These are phyloP conservation scores for Gymnothorax reevesii DNA, from an alignment of 2,797 vertebrate species.

Conservation along the genomic window DNA sequence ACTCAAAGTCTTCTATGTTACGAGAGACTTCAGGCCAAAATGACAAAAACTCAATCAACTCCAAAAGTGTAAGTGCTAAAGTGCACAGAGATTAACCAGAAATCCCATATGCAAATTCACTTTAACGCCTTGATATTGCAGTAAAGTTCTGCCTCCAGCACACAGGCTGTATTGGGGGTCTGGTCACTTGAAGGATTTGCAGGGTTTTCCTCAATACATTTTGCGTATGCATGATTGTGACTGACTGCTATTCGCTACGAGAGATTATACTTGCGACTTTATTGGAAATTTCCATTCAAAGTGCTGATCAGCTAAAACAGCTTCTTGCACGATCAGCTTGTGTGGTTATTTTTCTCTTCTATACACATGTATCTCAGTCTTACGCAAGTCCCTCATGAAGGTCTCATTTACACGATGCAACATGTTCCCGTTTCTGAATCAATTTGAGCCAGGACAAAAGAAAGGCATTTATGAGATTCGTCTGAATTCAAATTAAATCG, in stretches of 20 bases:
- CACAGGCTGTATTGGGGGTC: neutral
- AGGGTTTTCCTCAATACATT: neutral
- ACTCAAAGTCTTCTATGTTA: neutral
- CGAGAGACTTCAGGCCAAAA: neutral
- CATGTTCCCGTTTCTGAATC: neutral
- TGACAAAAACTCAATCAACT: neutral
- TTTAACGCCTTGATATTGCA: neutral
- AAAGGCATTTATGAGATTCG: neutral
- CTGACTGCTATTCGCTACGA: neutral
- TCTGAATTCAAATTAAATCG: neutral
- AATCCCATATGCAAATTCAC: neutral
- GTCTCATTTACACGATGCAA: neutral
- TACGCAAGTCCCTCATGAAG: neutral
- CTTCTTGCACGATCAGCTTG: neutral
- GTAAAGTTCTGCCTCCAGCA: neutral
- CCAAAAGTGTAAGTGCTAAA: neutral
- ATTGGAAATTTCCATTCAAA: neutral
- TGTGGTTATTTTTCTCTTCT: neutral
- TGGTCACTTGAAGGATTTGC: neutral
- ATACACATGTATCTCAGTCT: neutral
- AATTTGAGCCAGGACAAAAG: neutral
- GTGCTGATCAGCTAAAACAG: neutral
- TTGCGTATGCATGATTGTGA: neutral
- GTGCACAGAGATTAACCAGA: no score
- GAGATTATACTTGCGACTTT: neutral